Evolutionary conservation across 2,797 vertebrate genomes (phyloP).

Genomic region (Ctenochaetus hawaiiensis): DNA sequence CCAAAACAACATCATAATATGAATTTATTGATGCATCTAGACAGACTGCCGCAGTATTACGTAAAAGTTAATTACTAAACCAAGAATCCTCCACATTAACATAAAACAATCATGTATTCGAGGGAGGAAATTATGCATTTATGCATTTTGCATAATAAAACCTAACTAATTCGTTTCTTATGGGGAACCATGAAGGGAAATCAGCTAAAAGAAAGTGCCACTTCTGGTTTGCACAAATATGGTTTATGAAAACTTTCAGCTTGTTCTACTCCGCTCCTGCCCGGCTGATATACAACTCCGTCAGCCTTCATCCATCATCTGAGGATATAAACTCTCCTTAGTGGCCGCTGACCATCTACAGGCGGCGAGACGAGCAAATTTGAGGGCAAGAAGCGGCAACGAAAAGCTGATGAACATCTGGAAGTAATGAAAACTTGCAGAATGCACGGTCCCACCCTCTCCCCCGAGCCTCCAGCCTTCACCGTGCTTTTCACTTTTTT

Average conservation of each 20-base stretch:
- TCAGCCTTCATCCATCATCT: conserved; percentile 28
- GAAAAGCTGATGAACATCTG: conserved; percentile 83
- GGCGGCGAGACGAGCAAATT: conserved; percentile 46
- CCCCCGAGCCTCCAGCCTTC: conserved; percentile 75
- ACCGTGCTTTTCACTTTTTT: conserved; percentile 46
- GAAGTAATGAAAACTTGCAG: conserved; percentile 85
- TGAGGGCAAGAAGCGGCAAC: conserved; percentile 57
- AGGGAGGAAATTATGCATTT: not conserved
- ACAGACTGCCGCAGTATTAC: not conserved
- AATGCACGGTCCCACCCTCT: conserved; percentile 84
- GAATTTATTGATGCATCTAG: conserved; percentile 47
- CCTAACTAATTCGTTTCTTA: not conserved
- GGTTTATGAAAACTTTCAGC: not conserved
- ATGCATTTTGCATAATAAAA: not conserved
- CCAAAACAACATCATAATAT: conserved; percentile 71
- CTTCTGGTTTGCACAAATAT: not conserved
- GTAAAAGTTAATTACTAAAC: not conserved
- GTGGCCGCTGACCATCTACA: conserved; percentile 38
- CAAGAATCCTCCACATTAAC: not conserved
- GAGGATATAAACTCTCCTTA: conserved; percentile 4
- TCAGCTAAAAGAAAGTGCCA: too few species aligned
- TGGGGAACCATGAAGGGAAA: not conserved
- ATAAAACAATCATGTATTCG: not conserved
- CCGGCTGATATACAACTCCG: conserved; percentile 30
- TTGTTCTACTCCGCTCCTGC: conserved; percentile 20